A percentile compares a stretch with the other conserved stretches of the same genome.
Conservation (phyloP, 2,888 invertebrate genomes). For the Abscondita cerata region DNA sequence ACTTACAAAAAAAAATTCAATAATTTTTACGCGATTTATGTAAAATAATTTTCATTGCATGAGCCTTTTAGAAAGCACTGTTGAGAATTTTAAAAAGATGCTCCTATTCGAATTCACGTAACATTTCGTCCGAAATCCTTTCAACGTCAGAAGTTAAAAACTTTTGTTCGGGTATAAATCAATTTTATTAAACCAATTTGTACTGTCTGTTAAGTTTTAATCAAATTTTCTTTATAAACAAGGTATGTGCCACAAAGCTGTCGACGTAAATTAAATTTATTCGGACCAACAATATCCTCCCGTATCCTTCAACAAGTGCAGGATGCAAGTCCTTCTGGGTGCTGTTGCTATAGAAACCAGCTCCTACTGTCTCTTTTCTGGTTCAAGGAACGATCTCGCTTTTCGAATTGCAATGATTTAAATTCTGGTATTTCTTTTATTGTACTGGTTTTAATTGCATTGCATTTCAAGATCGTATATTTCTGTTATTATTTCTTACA, state of each 20-base stretch:
- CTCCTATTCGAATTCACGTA: too few relatives aligned
- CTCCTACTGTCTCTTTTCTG: background rate
- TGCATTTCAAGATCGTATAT: too few relatives aligned
- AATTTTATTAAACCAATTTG: constrained; percentile 10
- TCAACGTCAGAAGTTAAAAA: constrained; percentile 1
- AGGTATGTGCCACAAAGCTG: constrained; percentile 6
- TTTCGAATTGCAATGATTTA: background rate
- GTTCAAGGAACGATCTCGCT: background rate
- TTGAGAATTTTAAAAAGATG: too few relatives aligned
- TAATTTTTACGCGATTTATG: too few relatives aligned
- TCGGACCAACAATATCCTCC: constrained; percentile 9
- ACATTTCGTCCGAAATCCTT: background rate
- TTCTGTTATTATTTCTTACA: too few relatives aligned
- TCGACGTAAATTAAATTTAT: constrained; percentile 14
- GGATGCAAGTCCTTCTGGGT: constrained; percentile 15
- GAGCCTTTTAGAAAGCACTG: too few relatives aligned
- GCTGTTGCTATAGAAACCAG: constrained; percentile 26
- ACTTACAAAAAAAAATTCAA: too few relatives aligned
- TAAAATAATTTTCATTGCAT: too few relatives aligned
- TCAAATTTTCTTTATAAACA: constrained; percentile 15
- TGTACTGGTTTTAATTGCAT: background rate
- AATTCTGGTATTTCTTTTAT: background rate
- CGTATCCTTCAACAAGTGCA: constrained; percentile 11
- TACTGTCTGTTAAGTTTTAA: constrained; percentile 13
- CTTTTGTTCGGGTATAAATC: constrained; percentile 1